phyloP scores from a whole-genome alignment of 2,888 invertebrate genomes.

The Altica lythri region DNA sequence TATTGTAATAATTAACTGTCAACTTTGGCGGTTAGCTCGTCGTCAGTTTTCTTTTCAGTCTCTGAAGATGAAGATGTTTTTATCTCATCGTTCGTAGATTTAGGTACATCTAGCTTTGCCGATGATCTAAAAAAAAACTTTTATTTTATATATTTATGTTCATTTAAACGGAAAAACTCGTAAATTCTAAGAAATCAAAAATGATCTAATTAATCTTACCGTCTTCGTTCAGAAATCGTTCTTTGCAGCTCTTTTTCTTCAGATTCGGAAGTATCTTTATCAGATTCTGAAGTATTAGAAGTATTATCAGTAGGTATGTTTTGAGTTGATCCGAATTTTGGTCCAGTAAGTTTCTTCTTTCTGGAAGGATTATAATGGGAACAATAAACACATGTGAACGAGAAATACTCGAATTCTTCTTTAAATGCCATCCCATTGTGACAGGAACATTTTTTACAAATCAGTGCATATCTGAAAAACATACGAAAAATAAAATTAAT shows the following conservation, averaged over 20 bases:
- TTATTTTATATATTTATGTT: neutral
- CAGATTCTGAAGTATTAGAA: constrained; percentile 50
- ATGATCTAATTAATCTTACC: neutral
- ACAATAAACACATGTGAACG: constrained; percentile 92
- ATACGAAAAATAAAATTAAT: too few species aligned
- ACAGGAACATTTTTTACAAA: constrained; percentile 85
- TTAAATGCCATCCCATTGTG: constrained; percentile 90
- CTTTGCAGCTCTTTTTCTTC: constrained; percentile 24
- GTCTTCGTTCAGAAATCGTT: constrained; percentile 21
- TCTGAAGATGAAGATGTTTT: constrained; percentile 29
- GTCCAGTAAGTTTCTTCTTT: constrained; percentile 82
- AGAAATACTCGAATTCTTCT: constrained; percentile 74
- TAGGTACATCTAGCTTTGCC: neutral
- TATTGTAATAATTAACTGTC: too few species aligned
- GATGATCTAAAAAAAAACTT: constrained; percentile 8
- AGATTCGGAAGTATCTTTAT: constrained; percentile 36
- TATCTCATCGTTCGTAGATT: neutral
- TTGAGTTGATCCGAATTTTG: constrained; percentile 58
- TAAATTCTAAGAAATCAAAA: neutral
- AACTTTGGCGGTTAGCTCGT: constrained; percentile 39
- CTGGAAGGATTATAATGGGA: constrained; percentile 84
- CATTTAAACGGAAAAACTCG: neutral
- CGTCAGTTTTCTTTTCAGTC: constrained; percentile 34
- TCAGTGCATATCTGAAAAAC: constrained; percentile 76
- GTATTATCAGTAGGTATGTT: too few species aligned